A percentile compares a stretch with the other conserved stretches of the same genome.
phyloP scores from a whole-genome alignment of 2,797 vertebrate genomes.

The Champsocephalus gunnari region DNA sequence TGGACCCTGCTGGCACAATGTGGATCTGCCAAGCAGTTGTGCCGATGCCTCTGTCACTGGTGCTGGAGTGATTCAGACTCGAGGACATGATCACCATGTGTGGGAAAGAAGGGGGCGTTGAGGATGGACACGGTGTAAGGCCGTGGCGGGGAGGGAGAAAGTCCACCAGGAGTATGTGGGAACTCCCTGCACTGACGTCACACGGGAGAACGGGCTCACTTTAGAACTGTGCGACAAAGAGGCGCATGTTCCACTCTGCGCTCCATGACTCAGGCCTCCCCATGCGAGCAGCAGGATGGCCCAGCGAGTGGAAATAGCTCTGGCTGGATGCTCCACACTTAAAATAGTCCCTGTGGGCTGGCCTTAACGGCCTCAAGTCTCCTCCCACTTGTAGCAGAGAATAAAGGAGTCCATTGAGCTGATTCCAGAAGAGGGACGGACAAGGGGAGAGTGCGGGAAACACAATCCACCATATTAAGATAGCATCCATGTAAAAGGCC shows the following conservation, averaged over 20 bases:
- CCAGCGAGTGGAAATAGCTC: slow-evolving; percentile 60
- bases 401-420: slow-evolving; percentile 53
- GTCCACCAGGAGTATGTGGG: slow-evolving; percentile 45
- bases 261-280: slow-evolving; percentile 68
- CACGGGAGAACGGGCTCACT: slow-evolving; percentile 16
- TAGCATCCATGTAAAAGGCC: not conserved
- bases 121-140: slow-evolving; percentile 50
- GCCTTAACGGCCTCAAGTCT: slow-evolving; percentile 27
- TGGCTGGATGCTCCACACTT: slow-evolving; percentile 53
- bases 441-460: not conserved
- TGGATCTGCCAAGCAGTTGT: slow-evolving; percentile 61
- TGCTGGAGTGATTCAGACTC: slow-evolving; percentile 50
- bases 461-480: not conserved
- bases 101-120: slow-evolving; percentile 78
- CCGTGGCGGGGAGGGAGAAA: slow-evolving; percentile 22
- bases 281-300: slow-evolving; percentile 55
- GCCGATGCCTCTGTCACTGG: slow-evolving; percentile 50
- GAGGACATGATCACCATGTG: slow-evolving; percentile 33
- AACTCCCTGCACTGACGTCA: slow-evolving; percentile 68
- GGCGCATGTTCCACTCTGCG: slow-evolving; percentile 64
- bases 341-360: slow-evolving; percentile 58
- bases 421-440: slow-evolving; percentile 6
- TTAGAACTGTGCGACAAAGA: slow-evolving; percentile 55
- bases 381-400: slow-evolving; percentile 45
- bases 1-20: slow-evolving; percentile 39